These are phyloP conservation scores for Archaeoteleia sp. DNA, from an alignment of 2,888 invertebrate species.

Conservation along the genomic window DNA sequence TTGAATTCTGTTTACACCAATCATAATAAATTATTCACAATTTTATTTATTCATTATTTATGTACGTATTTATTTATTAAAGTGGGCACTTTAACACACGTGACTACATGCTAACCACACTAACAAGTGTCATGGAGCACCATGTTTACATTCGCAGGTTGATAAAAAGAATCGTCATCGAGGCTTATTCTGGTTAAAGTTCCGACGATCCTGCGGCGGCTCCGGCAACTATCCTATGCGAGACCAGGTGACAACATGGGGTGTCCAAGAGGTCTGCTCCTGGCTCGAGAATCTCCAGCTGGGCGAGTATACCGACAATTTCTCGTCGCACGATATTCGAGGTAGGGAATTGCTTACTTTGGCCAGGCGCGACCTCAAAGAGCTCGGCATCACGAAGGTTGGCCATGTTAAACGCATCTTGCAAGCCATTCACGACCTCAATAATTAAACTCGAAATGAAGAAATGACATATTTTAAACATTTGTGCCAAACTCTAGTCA, in stretches of 20 bases:
- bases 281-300: constrained; percentile 94
- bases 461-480: constrained; percentile 4
- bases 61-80: too few relatives aligned
- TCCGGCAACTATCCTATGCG: constrained; percentile 71
- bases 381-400: constrained; percentile 94
- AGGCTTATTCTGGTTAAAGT: constrained; percentile 83
- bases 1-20: too few relatives aligned
- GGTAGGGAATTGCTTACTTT: constrained; percentile 91
- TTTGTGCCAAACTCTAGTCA: constrained; percentile 48
- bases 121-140: too few relatives aligned
- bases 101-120: too few relatives aligned
- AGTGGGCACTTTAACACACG: too few relatives aligned
- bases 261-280: constrained; percentile 89
- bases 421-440: constrained; percentile 91
- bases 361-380: constrained; percentile 90
- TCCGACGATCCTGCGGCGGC: constrained; percentile 75
- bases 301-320: constrained; percentile 92
- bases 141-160: constrained; percentile 55
- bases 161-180: constrained; percentile 75
- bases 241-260: constrained; percentile 80
- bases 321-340: constrained; percentile 92
- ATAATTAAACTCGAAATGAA: constrained; percentile 65
- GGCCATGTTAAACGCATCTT: constrained; percentile 97
- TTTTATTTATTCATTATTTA: too few relatives aligned
- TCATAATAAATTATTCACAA: too few relatives aligned